Evolutionary conservation across 2,797 vertebrate genomes (phyloP).

Genomic region (Chiroxiphia lanceolata): DNA sequence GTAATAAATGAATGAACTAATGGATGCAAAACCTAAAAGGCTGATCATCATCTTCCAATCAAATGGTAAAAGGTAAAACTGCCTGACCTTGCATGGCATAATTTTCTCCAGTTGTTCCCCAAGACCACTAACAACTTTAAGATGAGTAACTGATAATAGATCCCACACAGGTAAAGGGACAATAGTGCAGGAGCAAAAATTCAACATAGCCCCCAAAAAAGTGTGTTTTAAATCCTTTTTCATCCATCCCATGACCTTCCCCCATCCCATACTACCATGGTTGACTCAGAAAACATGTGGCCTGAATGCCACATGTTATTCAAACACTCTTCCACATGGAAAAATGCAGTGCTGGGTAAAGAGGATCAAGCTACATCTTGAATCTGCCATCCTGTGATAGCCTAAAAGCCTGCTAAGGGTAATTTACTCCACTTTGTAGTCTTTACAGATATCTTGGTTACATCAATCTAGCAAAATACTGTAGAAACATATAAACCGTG

Average conservation of each 20-base stretch:
- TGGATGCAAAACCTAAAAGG: neutral
- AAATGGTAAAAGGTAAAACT: neutral
- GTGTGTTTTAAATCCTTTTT: neutral
- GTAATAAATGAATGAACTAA: neutral
- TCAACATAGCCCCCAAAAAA: neutral
- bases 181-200: neutral
- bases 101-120: neutral
- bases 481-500: neutral
- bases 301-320: neutral
- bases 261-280: fast-evolving
- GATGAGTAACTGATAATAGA: neutral
- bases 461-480: neutral
- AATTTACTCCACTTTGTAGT: neutral
- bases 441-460: neutral
- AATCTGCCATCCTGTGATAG: neutral
- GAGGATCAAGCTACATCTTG: neutral
- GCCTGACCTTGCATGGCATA: neutral
- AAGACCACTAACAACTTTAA: neutral
- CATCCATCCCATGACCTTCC: neutral
- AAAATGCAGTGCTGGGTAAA: neutral
- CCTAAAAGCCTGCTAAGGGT: neutral
- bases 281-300: neutral
- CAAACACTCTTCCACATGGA: neutral
- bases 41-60: neutral
- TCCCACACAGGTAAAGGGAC: neutral